These are phyloP conservation scores for Drosophila auraria DNA, from an alignment of 1,140 invertebrate genomes.

Conservation along the genomic window DNA sequence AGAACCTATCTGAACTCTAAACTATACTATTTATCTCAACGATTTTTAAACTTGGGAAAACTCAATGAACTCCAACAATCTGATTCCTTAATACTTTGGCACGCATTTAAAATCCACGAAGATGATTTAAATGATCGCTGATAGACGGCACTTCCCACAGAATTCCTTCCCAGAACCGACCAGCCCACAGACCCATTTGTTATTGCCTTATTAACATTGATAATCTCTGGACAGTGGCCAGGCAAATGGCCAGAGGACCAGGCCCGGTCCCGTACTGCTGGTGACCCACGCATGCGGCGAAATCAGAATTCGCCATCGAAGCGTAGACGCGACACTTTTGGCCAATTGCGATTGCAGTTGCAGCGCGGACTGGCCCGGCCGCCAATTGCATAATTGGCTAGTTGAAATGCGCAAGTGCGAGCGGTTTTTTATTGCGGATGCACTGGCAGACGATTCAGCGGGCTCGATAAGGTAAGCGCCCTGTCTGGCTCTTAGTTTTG, in stretches of 20 bases:
- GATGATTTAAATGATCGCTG: slow-evolving; percentile 65
- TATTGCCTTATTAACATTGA: slow-evolving; percentile 81
- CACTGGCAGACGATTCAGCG: slow-evolving; percentile 73
- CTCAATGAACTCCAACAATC: background rate
- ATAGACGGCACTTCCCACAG: slow-evolving; percentile 45
- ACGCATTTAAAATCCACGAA: slow-evolving; percentile 22
- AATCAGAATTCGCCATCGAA: slow-evolving; percentile 60
- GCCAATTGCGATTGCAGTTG: slow-evolving; percentile 59
- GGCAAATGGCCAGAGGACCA: slow-evolving; percentile 26
- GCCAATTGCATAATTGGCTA: slow-evolving; percentile 75
- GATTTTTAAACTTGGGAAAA: background rate
- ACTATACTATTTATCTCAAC: background rate
- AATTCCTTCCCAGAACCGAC: slow-evolving; percentile 39
- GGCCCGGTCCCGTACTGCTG: slow-evolving; percentile 5
- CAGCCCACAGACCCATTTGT: slow-evolving; percentile 48
- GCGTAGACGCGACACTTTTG: slow-evolving; percentile 77
- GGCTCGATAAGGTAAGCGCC: slow-evolving; percentile 66
- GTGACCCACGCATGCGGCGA: slow-evolving; percentile 63
- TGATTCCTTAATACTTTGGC: slow-evolving; percentile 19
- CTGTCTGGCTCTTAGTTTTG: slow-evolving; percentile 36
- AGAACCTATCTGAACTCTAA: too few species aligned
- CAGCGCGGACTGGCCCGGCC: slow-evolving; percentile 3
- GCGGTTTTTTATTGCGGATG: slow-evolving; percentile 76
- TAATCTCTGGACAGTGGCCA: slow-evolving; percentile 79
- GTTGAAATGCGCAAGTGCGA: slow-evolving; percentile 74